These are phyloP conservation scores for Keiferia lycopersicella DNA, from an alignment of 2,888 invertebrate genomes.

Conservation along the genomic window DNA sequence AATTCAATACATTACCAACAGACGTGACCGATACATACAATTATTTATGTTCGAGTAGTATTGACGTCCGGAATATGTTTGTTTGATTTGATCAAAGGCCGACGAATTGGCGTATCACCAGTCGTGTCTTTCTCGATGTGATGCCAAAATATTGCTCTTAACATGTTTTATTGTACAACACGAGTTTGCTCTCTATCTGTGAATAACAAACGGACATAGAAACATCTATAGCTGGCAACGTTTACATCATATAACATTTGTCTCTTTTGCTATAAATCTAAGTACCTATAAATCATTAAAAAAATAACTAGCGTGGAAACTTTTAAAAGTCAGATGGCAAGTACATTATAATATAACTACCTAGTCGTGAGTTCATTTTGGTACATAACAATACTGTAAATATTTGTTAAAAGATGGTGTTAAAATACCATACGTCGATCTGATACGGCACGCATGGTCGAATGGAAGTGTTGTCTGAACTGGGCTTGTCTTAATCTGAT, in stretches of 20 bases:
- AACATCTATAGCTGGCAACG: neutral
- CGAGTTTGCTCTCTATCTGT: neutral
- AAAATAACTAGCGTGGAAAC: too few relatives aligned
- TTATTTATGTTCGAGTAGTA: constrained; percentile 9
- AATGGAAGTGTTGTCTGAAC: too few relatives aligned
- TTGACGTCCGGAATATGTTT: neutral
- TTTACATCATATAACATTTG: neutral
- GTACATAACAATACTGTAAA: too few relatives aligned
- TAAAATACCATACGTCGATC: too few relatives aligned
- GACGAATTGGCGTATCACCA: neutral
- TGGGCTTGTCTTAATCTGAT: too few relatives aligned
- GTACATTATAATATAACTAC: too few relatives aligned
- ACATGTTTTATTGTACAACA: neutral
- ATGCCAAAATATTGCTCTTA: constrained; percentile 1
- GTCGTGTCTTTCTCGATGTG: neutral
- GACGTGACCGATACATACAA: constrained; percentile 6
- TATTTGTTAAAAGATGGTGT: too few relatives aligned
- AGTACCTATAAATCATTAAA: too few relatives aligned
- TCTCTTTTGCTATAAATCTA: neutral
- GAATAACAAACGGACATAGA: neutral
- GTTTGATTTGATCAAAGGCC: constrained; percentile 11
- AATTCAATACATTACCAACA: neutral
- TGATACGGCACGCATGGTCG: too few relatives aligned
- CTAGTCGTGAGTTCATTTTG: too few relatives aligned
- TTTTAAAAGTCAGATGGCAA: too few relatives aligned